Percentiles rank a stretch among this genome's conserved stretches.
phyloP scores from a whole-genome alignment of 2,113 vertebrate species.

The Macquaria australasica region DNA sequence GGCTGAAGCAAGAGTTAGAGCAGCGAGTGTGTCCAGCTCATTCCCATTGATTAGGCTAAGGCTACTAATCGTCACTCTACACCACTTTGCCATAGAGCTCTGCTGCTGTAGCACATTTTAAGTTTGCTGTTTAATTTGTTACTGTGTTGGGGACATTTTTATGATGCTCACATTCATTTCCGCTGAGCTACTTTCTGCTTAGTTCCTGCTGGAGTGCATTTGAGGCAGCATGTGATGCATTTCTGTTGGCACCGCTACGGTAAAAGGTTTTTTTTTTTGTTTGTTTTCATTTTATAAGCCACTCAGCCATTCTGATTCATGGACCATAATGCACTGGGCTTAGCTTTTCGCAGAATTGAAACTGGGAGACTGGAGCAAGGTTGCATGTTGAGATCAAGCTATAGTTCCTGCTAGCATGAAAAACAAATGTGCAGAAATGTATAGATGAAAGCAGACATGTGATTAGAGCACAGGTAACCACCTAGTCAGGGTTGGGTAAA shows the following conservation, averaged over 20 bases:
- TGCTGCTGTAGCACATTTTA: constrained; percentile 36
- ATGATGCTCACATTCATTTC: constrained; percentile 43
- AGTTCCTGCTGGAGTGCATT: constrained; percentile 24
- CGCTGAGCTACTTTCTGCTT: constrained; percentile 28
- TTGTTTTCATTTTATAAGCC: constrained; percentile 15
- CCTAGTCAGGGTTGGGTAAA: background rate
- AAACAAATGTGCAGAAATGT: background rate
- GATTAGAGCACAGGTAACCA: background rate
- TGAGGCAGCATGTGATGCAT: constrained; percentile 22
- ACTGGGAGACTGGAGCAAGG: background rate
- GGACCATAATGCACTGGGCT: constrained; percentile 27
- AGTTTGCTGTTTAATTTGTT: constrained; percentile 38
- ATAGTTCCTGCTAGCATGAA: background rate
- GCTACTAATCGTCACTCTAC: constrained; percentile 15
- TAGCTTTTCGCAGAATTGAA: background rate
- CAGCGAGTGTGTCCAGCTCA: background rate
- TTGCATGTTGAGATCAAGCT: background rate
- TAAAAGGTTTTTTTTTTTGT: background rate
- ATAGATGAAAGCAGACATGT: background rate
- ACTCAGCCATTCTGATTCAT: constrained; percentile 46
- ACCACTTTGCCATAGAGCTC: constrained; percentile 19
- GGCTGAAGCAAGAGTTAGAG: background rate
- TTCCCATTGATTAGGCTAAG: constrained; percentile 16
- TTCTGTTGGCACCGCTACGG: constrained; percentile 21
- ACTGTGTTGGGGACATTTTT: constrained; percentile 34